These are phyloP conservation scores for Euthynnus affinis DNA, from an alignment of 2,797 vertebrate species.

Conservation along the genomic window DNA sequence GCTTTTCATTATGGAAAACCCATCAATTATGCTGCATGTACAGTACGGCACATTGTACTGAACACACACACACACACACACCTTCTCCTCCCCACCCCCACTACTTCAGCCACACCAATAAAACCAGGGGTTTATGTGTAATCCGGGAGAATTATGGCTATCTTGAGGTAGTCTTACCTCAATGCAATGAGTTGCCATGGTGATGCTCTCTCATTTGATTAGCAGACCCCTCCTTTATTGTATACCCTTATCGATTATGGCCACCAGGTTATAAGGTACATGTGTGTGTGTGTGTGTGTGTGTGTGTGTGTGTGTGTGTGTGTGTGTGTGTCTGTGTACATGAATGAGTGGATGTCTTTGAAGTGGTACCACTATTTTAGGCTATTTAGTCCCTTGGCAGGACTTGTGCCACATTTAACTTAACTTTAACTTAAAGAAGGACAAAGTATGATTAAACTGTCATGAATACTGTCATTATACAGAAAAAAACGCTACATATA, in stretches of 20 bases:
- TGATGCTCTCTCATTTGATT: slow-evolving; percentile 66
- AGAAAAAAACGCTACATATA: not conserved
- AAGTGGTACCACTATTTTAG: not conserved
- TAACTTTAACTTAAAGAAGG: no score
- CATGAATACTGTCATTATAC: not conserved
- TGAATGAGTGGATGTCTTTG: not conserved
- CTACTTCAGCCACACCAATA: slow-evolving; percentile 47
- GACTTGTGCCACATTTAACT: not conserved
- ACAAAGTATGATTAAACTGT: not conserved
- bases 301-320: slow-evolving; percentile 10
- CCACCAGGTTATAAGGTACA: slow-evolving; percentile 47
- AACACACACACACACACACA: slow-evolving; percentile 29
- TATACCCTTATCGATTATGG: slow-evolving; percentile 69
- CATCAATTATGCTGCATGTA: slow-evolving; percentile 31
- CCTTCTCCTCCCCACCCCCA: not conserved
- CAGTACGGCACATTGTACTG: slow-evolving; percentile 16
- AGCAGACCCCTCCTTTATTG: slow-evolving; percentile 29
- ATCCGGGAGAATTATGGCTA: slow-evolving; percentile 66
- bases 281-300: slow-evolving; percentile 27
- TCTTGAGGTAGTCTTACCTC: slow-evolving; percentile 43
- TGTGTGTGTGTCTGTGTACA: not conserved
- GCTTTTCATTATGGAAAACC: slow-evolving; percentile 28
- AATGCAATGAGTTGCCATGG: slow-evolving; percentile 72
- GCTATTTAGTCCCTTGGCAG: not conserved
- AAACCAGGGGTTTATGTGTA: slow-evolving; percentile 55